phyloP scores from a whole-genome alignment of 1,140 invertebrate genomes.

The Saxidomus purpurata region DNA sequence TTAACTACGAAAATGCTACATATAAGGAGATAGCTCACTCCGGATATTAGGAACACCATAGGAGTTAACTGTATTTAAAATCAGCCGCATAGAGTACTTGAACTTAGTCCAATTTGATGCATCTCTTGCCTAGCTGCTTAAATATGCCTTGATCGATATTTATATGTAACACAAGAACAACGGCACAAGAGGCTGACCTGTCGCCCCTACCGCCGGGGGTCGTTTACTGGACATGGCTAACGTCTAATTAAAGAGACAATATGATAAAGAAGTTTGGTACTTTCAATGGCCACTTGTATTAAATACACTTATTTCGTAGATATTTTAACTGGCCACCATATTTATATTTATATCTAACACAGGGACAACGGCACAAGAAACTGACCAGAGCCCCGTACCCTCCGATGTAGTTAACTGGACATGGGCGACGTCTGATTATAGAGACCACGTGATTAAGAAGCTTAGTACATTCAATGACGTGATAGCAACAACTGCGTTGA shows the following conservation, averaged over 20 bases:
- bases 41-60: too few relatives aligned
- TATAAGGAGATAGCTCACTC: too few relatives aligned
- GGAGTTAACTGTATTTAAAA: too few relatives aligned
- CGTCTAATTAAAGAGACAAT: conserved; percentile 42
- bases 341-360: too few relatives aligned
- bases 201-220: conserved; percentile 17
- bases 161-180: conserved; percentile 68
- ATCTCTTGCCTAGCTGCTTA: too few relatives aligned
- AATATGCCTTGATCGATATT: too few relatives aligned
- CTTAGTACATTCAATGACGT: conserved; percentile 35
- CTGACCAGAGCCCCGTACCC: conserved; percentile 28
- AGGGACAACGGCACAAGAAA: conserved; percentile 71
- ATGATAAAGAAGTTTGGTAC: conserved; percentile 15
- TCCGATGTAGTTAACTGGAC: conserved; percentile 51
- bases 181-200: conserved; percentile 65
- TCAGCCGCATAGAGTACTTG: too few relatives aligned
- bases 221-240: conserved; percentile 62
- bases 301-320: too few relatives aligned
- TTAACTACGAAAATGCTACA: too few relatives aligned
- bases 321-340: too few relatives aligned
- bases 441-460: conserved; percentile 33
- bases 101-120: too few relatives aligned
- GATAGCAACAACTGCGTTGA: conserved; percentile 16
- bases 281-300: conserved; percentile 50
- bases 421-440: conserved; percentile 54